Evolutionary conservation across 1,140 invertebrate species (phyloP).

Genomic region (Phymastichus coffea): DNA sequence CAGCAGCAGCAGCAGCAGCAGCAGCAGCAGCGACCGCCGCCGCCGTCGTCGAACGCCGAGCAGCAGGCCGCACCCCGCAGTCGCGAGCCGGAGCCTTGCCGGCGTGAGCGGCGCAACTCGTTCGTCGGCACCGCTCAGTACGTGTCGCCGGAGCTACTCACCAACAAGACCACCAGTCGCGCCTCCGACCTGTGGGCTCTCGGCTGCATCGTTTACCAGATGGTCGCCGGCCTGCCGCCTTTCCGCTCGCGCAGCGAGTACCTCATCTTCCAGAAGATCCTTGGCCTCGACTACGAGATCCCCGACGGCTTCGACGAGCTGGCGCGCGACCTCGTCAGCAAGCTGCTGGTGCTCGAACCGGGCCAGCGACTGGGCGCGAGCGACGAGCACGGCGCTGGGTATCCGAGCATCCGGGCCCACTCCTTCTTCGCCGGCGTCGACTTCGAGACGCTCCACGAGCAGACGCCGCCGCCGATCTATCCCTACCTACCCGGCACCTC

Average conservation of each 20-base stretch:
- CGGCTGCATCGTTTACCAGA: constrained; percentile 97
- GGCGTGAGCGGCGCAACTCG: constrained; percentile 80
- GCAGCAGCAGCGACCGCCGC: constrained; percentile 9
- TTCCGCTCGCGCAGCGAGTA: constrained; percentile 94
- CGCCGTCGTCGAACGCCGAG: constrained; percentile 37
- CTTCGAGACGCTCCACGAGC: constrained; percentile 77
- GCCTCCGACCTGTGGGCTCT: constrained; percentile 97
- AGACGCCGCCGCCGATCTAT: constrained; percentile 80
- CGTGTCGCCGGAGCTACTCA: constrained; percentile 93
- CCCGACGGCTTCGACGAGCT: constrained; percentile 84
- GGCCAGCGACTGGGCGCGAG: constrained; percentile 79
- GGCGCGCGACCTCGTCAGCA: constrained; percentile 84
- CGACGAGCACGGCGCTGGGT: constrained; percentile 70
- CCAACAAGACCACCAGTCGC: constrained; percentile 74
- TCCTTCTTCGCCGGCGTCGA: constrained; percentile 82
- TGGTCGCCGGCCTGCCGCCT: constrained; percentile 89
- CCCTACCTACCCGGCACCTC: constrained; percentile 80
- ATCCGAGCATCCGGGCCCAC: constrained; percentile 82
- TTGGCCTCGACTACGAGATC: constrained; percentile 88
- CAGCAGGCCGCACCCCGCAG: constrained; percentile 39
- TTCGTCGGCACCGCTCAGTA: constrained; percentile 99
- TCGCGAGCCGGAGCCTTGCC: no score
- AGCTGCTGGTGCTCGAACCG: constrained; percentile 82
- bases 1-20: constrained; percentile 36
- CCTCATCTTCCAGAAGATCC: constrained; percentile 95